Conservation (phyloP, 2,113 vertebrate genomes). For the Chamaea fasciata region DNA sequence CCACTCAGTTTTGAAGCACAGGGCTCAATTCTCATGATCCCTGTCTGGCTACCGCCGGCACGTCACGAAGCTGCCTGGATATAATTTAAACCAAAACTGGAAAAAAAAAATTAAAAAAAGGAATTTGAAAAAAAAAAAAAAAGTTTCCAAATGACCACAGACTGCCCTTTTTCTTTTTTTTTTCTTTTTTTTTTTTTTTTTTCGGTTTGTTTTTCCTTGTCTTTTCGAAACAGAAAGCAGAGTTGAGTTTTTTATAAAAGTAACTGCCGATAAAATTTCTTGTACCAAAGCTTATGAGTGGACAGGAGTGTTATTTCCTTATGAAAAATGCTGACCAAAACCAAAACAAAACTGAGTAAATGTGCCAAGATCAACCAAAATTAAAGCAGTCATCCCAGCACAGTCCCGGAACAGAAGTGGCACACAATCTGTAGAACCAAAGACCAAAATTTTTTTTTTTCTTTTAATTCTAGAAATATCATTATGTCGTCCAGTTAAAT, state of each 20-base stretch:
- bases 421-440: slow-evolving; percentile 74
- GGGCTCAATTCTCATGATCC: slow-evolving; percentile 80
- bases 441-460: neutral
- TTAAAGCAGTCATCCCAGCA: slow-evolving; percentile 53
- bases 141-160: slow-evolving; percentile 75
- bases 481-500: slow-evolving; percentile 77
- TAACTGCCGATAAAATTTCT: slow-evolving; percentile 82
- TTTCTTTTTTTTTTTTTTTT: too few relatives aligned
- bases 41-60: slow-evolving; percentile 77
- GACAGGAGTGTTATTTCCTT: slow-evolving; percentile 87
- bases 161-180: slow-evolving; percentile 41
- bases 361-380: slow-evolving; percentile 74
- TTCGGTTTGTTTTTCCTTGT: neutral
- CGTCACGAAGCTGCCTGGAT: slow-evolving; percentile 85
- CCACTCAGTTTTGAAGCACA: slow-evolving; percentile 79
- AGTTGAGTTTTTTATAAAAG: slow-evolving; percentile 70
- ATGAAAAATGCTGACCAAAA: slow-evolving; percentile 83
- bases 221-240: slow-evolving; percentile 65
- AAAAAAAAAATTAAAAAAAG: neutral
- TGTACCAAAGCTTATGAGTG: slow-evolving; percentile 87
- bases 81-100: slow-evolving; percentile 39
- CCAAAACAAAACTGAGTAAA: slow-evolving; percentile 75
- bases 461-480: slow-evolving; percentile 64
- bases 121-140: neutral
- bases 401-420: slow-evolving; percentile 77